A percentile compares a stretch with the other conserved stretches of the same genome.
These are phyloP conservation scores for Fregetta grallaria DNA, from an alignment of 2,113 vertebrate species.

Conservation along the genomic window DNA sequence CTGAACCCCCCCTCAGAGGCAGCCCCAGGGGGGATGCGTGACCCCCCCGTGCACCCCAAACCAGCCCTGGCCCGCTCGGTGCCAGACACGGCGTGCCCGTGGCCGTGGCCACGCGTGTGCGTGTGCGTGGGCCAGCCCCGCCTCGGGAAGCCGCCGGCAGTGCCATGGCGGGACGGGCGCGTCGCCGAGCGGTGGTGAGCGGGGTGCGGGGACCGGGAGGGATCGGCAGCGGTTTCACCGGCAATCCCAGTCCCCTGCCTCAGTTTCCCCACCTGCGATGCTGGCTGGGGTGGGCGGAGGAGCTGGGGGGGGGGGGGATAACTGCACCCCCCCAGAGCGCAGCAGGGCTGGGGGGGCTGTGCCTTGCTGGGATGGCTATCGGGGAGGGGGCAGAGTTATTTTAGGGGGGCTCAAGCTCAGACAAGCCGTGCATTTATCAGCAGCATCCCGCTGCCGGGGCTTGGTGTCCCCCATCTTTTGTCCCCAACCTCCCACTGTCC, in stretches of 20 bases:
- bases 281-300: too few relatives aligned
- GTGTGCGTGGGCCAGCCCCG: background rate
- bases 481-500: background rate
- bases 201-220: background rate
- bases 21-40: fast-evolving
- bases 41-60: fast-evolving
- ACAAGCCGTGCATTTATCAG: fast-evolving
- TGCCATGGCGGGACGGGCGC: background rate
- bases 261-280: background rate
- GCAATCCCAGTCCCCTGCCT: background rate
- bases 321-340: too few relatives aligned
- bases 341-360: too few relatives aligned
- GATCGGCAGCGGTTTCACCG: background rate
- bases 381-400: too few relatives aligned
- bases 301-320: too few relatives aligned
- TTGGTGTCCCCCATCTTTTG: background rate
- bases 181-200: background rate
- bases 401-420: background rate
- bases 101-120: background rate
- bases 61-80: background rate
- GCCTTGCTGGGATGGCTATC: too few relatives aligned
- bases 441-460: background rate
- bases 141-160: background rate
- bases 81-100: background rate
- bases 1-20: background rate